Conservation (phyloP, 1,140 invertebrate genomes). For the Oedothorax gibbosus region DNA sequence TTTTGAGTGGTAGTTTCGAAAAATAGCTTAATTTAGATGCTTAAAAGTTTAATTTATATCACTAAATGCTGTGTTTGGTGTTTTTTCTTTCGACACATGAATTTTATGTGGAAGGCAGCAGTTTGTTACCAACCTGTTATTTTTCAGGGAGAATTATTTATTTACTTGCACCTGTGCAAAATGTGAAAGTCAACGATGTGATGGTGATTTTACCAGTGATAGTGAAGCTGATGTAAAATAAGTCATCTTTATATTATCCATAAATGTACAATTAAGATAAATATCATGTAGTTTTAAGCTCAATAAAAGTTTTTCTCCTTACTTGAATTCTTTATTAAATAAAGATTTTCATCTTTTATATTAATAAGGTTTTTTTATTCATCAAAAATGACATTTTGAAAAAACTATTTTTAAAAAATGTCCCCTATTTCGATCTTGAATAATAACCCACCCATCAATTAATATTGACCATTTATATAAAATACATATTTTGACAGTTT, state of each 20-base stretch:
- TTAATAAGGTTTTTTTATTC: too few relatives aligned
- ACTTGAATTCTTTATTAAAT: background rate
- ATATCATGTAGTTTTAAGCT: background rate
- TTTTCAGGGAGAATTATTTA: slow-evolving; percentile 84
- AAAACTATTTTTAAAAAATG: too few relatives aligned
- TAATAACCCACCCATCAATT: too few relatives aligned
- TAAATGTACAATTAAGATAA: background rate
- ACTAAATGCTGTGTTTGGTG: background rate
- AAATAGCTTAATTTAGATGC: background rate
- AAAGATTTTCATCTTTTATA: too few relatives aligned
- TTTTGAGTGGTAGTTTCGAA: background rate
- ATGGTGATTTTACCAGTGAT: slow-evolving; percentile 84
- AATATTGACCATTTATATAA: too few relatives aligned
- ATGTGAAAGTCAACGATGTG: slow-evolving; percentile 79
- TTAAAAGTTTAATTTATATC: background rate
- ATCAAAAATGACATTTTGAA: too few relatives aligned
- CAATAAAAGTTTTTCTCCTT: background rate
- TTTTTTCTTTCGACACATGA: background rate
- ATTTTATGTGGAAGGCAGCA: background rate
- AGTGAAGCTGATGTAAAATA: slow-evolving; percentile 72
- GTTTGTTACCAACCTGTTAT: slow-evolving; percentile 44
- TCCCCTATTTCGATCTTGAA: too few relatives aligned
- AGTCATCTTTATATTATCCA: background rate
- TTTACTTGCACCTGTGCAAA: slow-evolving; percentile 85
- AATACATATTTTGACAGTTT: too few relatives aligned